Base-by-base conservation (phyloP, 1,140 invertebrate genomes). In the Rhysida immarginata region DNA sequence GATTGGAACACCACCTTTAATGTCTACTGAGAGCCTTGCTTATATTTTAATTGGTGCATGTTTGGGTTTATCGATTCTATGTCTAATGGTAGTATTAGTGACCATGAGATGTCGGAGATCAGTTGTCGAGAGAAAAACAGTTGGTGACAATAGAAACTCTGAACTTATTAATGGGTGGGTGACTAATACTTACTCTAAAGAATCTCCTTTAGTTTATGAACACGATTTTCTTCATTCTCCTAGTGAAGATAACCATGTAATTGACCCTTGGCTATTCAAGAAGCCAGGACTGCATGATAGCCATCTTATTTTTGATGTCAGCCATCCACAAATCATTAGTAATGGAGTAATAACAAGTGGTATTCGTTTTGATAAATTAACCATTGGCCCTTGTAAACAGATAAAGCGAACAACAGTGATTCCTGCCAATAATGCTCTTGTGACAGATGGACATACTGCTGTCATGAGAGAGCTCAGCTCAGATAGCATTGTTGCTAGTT, bases 21-120 rank as follows among this genome's bases (percentile, higher is more conserved):
- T 66, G 46, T 66, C 65, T 1, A 64, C 68, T 20, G 66, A 69
- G 53, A 59, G 63, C 18, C 45, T 69, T 5, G 65, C 67, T 18
- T 68, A 69, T 35, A 61, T 68, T 3, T 50, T 68, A 14, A 68
- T 68, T 35, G 67, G 67, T 11, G 58, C 61, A 1, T 68, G 66
- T 51, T 66, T 63, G 56, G 68, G 64, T 2, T 46, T 69, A 16
- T 64, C 64, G 18, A 57, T 68, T 8, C 41, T 69, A 0, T 69
- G 66, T 49, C 52, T 69, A 14, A 59, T 65, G 27, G 59, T 68
- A 2, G 67, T 68, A 2, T 60, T 56, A n/a, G 48, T 51, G 8
- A 51, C 49, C 5, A 51, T 51, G 49, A 25, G 49, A 26, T 51
- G 49, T 51, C 49, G 49, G 5, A 21, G 49, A 5, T 46, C 44